Evolutionary conservation across 2,113 vertebrate genomes (phyloP).

Genomic region (Grantiella picta): DNA sequence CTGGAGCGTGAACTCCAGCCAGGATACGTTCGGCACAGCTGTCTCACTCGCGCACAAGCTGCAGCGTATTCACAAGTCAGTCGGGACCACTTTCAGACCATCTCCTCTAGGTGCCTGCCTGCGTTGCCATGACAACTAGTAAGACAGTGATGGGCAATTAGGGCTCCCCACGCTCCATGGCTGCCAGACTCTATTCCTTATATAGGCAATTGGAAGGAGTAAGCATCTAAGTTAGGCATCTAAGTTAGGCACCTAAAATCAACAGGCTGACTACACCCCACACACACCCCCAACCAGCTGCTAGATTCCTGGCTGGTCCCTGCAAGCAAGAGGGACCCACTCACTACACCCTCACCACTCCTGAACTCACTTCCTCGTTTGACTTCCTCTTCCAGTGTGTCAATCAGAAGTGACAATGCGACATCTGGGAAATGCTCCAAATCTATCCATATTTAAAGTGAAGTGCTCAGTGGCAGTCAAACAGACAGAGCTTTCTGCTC

Average conservation of each 20-base stretch:
- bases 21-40: background rate
- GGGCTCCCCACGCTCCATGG: constrained; percentile 1
- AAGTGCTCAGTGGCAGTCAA: background rate
- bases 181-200: constrained; percentile 57
- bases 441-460: background rate
- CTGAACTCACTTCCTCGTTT: background rate
- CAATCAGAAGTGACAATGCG: constrained; percentile 47
- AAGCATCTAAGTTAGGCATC: constrained; percentile 30
- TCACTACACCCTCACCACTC: background rate
- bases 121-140: constrained; percentile 12
- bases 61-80: background rate
- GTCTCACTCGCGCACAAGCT: background rate
- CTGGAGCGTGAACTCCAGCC: background rate
- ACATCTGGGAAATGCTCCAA: constrained; percentile 43
- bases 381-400: constrained; percentile 52
- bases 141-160: constrained; percentile 45
- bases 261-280: constrained; percentile 16
- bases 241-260: constrained; percentile 24
- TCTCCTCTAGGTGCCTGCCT: constrained; percentile 26
- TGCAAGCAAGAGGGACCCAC: background rate
- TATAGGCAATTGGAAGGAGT: constrained; percentile 27
- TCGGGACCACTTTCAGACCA: background rate
- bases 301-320: background rate
- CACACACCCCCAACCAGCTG: constrained; percentile 39
- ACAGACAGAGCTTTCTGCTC: constrained; percentile 3